Percentiles rank a stretch among this genome's conserved stretches.
Conservation (phyloP, 2,113 vertebrate genomes). For the Tenebrosternarchus preto region DNA sequence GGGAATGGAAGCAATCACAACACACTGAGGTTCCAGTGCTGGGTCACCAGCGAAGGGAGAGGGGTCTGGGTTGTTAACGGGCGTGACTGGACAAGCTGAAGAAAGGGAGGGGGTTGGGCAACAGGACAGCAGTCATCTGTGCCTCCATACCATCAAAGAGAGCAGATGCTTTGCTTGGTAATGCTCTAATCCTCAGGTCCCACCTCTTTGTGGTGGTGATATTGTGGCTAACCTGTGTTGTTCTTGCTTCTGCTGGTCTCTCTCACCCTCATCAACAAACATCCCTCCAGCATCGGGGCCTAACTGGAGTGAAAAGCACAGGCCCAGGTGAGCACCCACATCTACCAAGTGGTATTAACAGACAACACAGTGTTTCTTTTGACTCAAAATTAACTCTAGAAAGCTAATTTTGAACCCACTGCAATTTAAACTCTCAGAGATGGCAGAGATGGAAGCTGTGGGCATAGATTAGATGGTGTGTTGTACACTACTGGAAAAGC, state of each 20-base stretch:
- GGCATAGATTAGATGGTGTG: constrained; percentile 29
- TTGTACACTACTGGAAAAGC: constrained; percentile 21
- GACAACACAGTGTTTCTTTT: constrained; percentile 4
- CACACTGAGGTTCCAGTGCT: constrained; percentile 58
- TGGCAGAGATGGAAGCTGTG: constrained; percentile 21
- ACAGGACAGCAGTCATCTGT: constrained; percentile 37
- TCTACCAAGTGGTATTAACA: not conserved
- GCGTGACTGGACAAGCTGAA: constrained; percentile 50
- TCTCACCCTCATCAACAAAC: constrained; percentile 59
- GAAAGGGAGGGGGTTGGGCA: constrained; percentile 51
- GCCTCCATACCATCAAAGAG: constrained; percentile 66
- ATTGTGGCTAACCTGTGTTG: constrained; percentile 67
- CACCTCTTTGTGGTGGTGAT: constrained; percentile 58
- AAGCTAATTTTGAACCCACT: not conserved
- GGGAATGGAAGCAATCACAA: constrained; percentile 69
- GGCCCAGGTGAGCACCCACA: constrained; percentile 14
- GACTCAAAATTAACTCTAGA: constrained; percentile 13
- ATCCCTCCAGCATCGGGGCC: constrained; percentile 60
- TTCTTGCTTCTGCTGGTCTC: constrained; percentile 63
- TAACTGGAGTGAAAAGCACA: constrained; percentile 43
- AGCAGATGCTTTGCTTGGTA: constrained; percentile 52
- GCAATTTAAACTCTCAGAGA: constrained; percentile 3
- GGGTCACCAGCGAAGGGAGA: constrained; percentile 65
- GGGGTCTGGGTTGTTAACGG: constrained; percentile 41
- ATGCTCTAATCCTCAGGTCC: not conserved